Evolutionary conservation across 1,140 invertebrate species (phyloP), one percentile per base, ranked within the genome.

Genomic region (Drosophila sucinea): DNA sequence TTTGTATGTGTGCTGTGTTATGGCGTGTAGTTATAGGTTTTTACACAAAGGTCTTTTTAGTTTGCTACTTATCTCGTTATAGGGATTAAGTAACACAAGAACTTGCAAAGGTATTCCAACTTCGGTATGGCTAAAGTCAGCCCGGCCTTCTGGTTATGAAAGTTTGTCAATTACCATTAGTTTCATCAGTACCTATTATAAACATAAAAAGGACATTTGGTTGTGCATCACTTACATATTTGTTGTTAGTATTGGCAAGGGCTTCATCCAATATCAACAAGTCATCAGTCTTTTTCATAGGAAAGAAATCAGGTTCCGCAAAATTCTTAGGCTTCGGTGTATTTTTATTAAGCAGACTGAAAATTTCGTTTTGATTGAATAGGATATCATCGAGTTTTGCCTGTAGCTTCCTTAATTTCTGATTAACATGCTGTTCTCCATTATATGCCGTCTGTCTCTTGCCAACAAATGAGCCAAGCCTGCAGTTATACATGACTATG

Each of bases 281-380:
- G 25, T 76, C 73, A 1, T 69, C 25, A 3, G 25, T 51, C n/a
- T 69, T 73, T 2, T 54, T 57, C 3, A 76, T 8, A 1, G 73
- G 73, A 33, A 76, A 76, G 44, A 51, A 68, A 7, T 30, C 11
- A 17, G 17, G 17, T 69, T 60, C 4, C 4, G n/a, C 0, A 27
- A 11, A 11, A 60, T 38, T 1, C 6, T 1, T 10, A 23, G 3
- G 0, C 1, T 17, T 41, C 10, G 10, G 17, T 7, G 27, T 1
- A 11, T 11, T 3, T 38, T 3, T 38, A 30, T 58, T 35, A 2
- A 74, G 32, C 0, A 41, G 47, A 1, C 40, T 23, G 0, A 74
- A 27, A n/a, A 75, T 75, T 30, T 68, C 32, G 6, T 29, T 32
- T 51, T 75, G 73, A 29, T 75, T 75, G 8, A 6, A 8, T 3